phyloP scores from a whole-genome alignment of 2,113 vertebrate species.

The Alligator sinensis region DNA sequence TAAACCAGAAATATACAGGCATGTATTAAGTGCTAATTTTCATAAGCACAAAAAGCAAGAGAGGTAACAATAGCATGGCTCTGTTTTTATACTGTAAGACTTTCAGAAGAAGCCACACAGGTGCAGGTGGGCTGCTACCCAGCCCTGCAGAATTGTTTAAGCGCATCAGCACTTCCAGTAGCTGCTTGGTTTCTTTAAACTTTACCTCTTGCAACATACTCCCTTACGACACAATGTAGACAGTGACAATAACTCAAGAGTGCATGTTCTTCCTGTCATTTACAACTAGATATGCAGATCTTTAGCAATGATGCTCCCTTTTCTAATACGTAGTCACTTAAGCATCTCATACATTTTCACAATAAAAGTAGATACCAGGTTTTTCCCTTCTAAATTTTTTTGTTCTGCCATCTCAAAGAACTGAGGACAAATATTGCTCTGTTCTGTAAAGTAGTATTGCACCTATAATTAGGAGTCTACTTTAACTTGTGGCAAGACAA shows the following conservation, averaged over 20 bases:
- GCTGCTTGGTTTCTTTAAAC: neutral
- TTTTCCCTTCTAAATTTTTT: neutral
- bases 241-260: neutral
- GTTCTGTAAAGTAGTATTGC: neutral
- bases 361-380: neutral
- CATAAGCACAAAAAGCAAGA: neutral
- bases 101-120: neutral
- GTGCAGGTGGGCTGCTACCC: neutral
- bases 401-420: neutral
- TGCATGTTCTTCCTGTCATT: neutral
- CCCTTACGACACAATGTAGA: neutral
- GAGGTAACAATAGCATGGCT: neutral
- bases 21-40: neutral
- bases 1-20: neutral
- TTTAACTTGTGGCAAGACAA: too few species aligned
- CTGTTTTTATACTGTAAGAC: neutral
- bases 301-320: neutral
- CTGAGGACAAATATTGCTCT: neutral
- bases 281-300: neutral
- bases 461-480: too few species aligned
- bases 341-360: neutral
- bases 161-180: too few species aligned
- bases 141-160: neutral
- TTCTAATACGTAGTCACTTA: neutral
- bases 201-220: neutral